Evolutionary conservation across 2,113 vertebrate genomes (phyloP).

Genomic region (Campylomormyrus numenius): DNA sequence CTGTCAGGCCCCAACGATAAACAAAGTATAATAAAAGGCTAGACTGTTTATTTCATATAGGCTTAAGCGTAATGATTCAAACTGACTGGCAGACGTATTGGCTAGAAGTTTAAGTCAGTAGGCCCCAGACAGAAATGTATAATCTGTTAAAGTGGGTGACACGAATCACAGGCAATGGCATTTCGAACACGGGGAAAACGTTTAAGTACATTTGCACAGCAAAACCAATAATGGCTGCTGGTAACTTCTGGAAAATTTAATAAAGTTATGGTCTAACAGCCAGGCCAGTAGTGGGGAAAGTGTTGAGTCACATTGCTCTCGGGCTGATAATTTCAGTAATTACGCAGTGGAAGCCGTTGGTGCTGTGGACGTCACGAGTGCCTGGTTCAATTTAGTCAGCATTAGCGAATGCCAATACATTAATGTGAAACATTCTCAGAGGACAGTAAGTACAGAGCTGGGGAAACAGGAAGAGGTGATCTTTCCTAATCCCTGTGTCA

Average conservation of each 20-base stretch:
- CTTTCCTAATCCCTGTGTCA: not conserved
- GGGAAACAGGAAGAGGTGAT: not conserved
- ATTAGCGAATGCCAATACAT: not conserved
- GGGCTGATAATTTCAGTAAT: not conserved
- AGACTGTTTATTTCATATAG: not conserved
- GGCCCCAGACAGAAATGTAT: not conserved
- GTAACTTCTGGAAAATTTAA: not conserved
- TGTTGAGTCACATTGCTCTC: not conserved
- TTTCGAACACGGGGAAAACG: not conserved
- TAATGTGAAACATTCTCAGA: not conserved
- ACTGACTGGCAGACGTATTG: not conserved
- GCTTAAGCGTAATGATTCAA: not conserved
- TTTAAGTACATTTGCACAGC: not conserved
- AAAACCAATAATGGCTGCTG: not conserved
- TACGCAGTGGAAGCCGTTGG: not conserved
- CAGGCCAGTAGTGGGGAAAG: not conserved
- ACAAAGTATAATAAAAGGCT: not conserved
- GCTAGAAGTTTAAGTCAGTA: not conserved
- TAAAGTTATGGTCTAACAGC: not conserved
- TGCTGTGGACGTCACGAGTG: not conserved
- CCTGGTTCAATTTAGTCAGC: not conserved
- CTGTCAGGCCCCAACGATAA: not conserved
- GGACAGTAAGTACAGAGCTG: not conserved
- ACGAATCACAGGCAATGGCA: not conserved
- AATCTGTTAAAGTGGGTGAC: not conserved